Evolutionary conservation across 2,888 invertebrate species (phyloP), one percentile per base, ranked within the genome.

Genomic region (Dolomedes plantarius): DNA sequence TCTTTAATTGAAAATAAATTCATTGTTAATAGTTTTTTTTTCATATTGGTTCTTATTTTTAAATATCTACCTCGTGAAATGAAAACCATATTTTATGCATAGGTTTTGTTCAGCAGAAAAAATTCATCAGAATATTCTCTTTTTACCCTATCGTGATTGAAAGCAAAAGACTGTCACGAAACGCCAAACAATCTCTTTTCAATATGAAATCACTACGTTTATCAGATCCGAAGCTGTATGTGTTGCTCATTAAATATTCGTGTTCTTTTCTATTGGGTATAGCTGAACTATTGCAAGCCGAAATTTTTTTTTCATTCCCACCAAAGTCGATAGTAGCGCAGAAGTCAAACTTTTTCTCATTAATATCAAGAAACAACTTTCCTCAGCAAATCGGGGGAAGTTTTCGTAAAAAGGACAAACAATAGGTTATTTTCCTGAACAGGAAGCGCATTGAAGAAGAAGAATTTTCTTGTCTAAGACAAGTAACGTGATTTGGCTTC

Each of bases 401-500:
- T 16, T 46, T 36, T 46, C 46, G 16, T 16, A 9, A 46, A 16
- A 46, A 46, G 16, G 2, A 9, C 46, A 46, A 46, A 46, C 46
- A 46, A 46, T 46, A 46, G n/a, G 2, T 28, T 29, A 31, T 31
- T 65, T 62, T 65, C 65, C 65, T 28, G 28, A 65, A 11, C 27
- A 27, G 62, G 65, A 29, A 65, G 5, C 65, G 28, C 28, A 65
- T 29, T 16, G 65, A 65, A 29, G 31, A 16, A 29, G 29, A 16
- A 36, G 36, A 76, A 67, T 67, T 67, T 39, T 76, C 71, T 72
- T 28, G 39, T 0, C 16, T 7, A 29, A 72, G 41, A 67, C 19
- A n/a, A 28, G 16, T 11, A 31, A 67, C 31, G 75, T 67, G 67
- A 41, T 76, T 76, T 65, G 74, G 39, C 23, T 75, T 39, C 69